phyloP scores from a whole-genome alignment of 2,797 vertebrate genomes.

The Channallabes apus region DNA sequence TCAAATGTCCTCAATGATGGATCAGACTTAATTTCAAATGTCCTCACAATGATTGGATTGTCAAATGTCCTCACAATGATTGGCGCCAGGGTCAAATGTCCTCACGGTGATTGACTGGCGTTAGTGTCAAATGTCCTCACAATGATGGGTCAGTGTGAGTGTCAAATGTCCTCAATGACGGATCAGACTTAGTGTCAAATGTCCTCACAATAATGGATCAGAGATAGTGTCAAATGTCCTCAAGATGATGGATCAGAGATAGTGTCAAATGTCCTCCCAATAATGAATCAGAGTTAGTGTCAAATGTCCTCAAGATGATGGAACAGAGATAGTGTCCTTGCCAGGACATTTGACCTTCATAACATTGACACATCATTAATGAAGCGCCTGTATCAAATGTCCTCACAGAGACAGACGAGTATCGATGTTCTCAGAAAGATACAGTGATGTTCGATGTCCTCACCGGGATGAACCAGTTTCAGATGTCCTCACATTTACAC shows the following conservation, averaged over 20 bases:
- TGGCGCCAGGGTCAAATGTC: too few relatives aligned
- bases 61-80: too few relatives aligned
- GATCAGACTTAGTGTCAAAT: not conserved
- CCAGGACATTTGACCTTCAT: too few relatives aligned
- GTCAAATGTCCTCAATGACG: not conserved
- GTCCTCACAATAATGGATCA: not conserved
- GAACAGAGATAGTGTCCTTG: not conserved
- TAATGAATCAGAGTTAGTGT: too few relatives aligned
- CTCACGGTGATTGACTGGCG: too few relatives aligned
- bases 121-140: not conserved
- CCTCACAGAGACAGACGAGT: not conserved
- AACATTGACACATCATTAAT: too few relatives aligned
- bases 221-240: too few relatives aligned
- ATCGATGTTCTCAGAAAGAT: not conserved
- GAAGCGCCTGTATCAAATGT: not conserved
- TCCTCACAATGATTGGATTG: not conserved
- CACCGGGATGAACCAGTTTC: not conserved
- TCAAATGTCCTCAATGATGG: not conserved
- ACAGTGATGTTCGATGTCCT: not conserved
- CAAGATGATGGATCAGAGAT: not conserved
- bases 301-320: too few relatives aligned
- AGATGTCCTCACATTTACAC: not conserved
- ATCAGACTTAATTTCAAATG: not conserved
- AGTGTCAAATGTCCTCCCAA: not conserved
- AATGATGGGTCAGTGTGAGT: not conserved